These are phyloP conservation scores for Ormyrus nitidulus DNA, from an alignment of 2,888 invertebrate species.

Conservation along the genomic window DNA sequence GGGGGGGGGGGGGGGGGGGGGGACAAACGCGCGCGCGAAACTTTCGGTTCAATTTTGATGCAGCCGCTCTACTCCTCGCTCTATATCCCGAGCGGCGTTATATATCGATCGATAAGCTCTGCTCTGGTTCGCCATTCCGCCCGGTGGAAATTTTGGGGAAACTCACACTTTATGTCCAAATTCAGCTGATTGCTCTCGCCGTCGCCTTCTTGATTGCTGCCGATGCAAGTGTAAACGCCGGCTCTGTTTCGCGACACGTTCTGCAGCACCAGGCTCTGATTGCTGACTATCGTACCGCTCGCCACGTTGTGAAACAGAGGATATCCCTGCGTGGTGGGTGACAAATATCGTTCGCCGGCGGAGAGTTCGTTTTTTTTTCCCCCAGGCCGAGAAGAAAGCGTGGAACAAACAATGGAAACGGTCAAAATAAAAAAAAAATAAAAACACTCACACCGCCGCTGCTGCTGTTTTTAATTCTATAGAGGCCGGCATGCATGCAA, in stretches of 20 bases:
- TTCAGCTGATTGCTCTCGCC: constrained; percentile 91
- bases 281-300: constrained; percentile 89
- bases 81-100: neutral
- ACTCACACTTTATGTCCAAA: constrained; percentile 91
- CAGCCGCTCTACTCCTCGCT: constrained; percentile 4
- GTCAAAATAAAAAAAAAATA: too few species aligned
- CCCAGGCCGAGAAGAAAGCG: neutral
- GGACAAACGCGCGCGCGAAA: constrained; percentile 21
- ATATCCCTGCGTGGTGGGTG: constrained; percentile 79
- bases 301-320: constrained; percentile 87
- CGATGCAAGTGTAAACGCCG: constrained; percentile 91
- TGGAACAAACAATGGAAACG: constrained; percentile 33
- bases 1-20: too few species aligned
- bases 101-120: constrained; percentile 29
- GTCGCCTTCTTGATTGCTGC: constrained; percentile 91
- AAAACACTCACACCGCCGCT: neutral
- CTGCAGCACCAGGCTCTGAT: constrained; percentile 93
- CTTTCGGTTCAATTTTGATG: constrained; percentile 53
- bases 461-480: neutral
- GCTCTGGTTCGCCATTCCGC: neutral
- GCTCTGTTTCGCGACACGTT: constrained; percentile 85
- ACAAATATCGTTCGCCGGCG: too few species aligned
- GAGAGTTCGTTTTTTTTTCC: neutral
- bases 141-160: constrained; percentile 37
- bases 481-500: neutral